phyloP scores from a whole-genome alignment of 2,797 vertebrate genomes.

The Peromyscus nudipes region DNA sequence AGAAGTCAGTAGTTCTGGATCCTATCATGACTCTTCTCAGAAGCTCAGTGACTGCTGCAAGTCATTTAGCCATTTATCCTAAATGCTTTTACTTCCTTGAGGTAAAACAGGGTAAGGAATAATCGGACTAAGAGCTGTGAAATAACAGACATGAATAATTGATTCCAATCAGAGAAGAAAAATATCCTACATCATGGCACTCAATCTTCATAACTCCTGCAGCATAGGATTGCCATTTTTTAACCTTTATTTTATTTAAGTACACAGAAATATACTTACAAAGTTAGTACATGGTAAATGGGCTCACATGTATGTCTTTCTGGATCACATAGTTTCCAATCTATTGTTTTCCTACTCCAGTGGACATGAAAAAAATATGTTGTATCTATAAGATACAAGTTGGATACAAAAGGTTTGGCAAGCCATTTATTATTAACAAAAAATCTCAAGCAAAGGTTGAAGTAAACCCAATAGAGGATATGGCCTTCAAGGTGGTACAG shows the following conservation, averaged over 20 bases:
- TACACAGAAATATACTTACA: not conserved
- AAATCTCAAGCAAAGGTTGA: not conserved
- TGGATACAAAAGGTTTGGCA: not conserved
- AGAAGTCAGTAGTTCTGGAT: not conserved
- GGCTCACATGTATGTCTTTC: not conserved
- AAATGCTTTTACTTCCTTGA: conserved; percentile 33
- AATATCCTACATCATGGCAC: not conserved
- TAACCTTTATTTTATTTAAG: not conserved
- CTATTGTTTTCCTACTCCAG: not conserved
- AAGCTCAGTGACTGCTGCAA: not conserved
- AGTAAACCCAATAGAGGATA: rapidly evolving
- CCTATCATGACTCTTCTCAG: not conserved
- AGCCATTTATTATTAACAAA: not conserved
- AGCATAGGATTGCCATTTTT: not conserved
- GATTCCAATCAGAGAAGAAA: conserved; percentile 7
- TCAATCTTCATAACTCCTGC: not conserved
- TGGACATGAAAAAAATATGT: not conserved
- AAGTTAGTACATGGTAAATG: not conserved
- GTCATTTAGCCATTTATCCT: not conserved
- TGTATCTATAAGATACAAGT: not conserved
- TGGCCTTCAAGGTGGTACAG: not conserved
- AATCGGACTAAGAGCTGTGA: conserved; percentile 28
- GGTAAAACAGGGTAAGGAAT: conserved; percentile 1
- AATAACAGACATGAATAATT: not conserved
- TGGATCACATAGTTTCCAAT: not conserved